Evolutionary conservation across 2,113 vertebrate genomes (phyloP).

Genomic region (Pomatorhinus ruficollis): DNA sequence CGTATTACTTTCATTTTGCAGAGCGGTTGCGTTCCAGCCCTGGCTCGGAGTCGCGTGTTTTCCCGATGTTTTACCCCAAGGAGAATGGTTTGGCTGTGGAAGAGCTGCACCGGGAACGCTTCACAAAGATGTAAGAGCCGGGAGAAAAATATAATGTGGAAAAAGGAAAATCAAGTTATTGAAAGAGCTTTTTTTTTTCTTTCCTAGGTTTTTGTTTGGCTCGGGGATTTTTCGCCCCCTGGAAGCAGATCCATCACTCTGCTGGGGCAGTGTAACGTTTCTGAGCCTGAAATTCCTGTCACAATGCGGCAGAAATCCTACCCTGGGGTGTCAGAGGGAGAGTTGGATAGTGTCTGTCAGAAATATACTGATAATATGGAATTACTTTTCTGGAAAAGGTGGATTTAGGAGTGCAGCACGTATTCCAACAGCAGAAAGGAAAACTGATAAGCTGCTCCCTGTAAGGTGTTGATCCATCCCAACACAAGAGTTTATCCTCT

Average conservation of each 20-base stretch:
- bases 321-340: not conserved
- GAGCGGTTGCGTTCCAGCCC: not conserved
- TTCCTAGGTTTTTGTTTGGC: not conserved
- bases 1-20: constrained; percentile 33
- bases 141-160: not conserved
- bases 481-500: not conserved
- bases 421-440: not conserved
- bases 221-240: not conserved
- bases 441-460: not conserved
- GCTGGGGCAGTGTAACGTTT: not conserved
- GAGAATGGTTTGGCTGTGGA: not conserved
- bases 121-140: not conserved
- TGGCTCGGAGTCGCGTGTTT: accelerated
- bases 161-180: not conserved
- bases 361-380: not conserved
- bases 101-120: accelerated
- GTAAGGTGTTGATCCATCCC: not conserved
- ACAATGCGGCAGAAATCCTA: not conserved
- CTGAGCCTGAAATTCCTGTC: not conserved
- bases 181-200: not conserved
- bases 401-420: accelerated
- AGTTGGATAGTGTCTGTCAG: not conserved
- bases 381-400: not conserved
- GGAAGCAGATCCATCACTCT: constrained; percentile 1
- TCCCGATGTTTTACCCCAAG: not conserved